Evolutionary conservation across 2,113 vertebrate species (phyloP).

Genomic region (Bubo scandiacus): DNA sequence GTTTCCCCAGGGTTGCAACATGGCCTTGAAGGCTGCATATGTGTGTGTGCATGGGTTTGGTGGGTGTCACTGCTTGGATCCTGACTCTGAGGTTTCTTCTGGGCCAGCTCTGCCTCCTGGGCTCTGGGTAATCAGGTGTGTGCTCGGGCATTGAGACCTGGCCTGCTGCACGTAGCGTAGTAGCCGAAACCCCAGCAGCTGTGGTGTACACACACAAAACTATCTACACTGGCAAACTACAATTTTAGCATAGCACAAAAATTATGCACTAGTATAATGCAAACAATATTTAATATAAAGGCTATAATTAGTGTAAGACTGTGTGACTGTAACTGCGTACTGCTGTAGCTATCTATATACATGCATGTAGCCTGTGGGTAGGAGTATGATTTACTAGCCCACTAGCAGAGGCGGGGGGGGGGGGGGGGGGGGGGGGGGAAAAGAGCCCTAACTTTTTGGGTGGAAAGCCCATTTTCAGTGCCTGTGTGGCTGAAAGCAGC

Average conservation of each 20-base stretch:
- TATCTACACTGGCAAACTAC: not conserved
- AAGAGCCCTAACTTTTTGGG: not conserved
- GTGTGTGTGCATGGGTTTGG: not conserved
- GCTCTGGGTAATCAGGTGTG: not conserved
- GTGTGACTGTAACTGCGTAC: not conserved
- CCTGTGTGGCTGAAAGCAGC: no score
- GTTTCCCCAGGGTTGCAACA: not conserved
- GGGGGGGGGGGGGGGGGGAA: no score
- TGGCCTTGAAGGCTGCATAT: not conserved
- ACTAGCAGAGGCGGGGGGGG: no score
- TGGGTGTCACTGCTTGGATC: not conserved
- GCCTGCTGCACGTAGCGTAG: not conserved
- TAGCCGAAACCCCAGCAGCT: not conserved
- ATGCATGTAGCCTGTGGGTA: not conserved
- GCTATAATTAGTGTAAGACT: not conserved
- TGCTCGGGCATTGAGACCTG: fast-evolving
- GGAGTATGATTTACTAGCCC: not conserved
- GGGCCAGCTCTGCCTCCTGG: not conserved
- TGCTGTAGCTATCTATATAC: not conserved
- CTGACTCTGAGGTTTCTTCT: not conserved
- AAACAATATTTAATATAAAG: not conserved
- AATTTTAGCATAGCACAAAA: not conserved
- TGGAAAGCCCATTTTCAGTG: not conserved
- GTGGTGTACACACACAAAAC: not conserved
- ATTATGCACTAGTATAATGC: not conserved